phyloP scores from a whole-genome alignment of 64 coral and sea anemone genomes.

The Stichodactyla mertensii region DNA sequence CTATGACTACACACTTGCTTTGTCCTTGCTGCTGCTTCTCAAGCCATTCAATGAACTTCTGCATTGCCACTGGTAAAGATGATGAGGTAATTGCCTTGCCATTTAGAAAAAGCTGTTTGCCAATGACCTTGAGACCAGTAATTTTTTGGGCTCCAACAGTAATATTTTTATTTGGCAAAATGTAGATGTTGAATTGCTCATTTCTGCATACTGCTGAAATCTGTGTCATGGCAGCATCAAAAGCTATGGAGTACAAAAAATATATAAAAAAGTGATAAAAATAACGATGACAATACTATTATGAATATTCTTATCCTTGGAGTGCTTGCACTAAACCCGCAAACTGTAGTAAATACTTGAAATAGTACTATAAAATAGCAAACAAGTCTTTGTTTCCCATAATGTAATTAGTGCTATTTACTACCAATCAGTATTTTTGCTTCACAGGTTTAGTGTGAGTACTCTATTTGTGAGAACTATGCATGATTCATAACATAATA shows the following conservation, averaged over 20 bases:
- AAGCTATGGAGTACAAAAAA: not conserved
- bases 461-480: no score
- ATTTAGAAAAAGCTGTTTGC: not conserved
- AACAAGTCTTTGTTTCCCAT: no score
- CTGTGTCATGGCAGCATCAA: conserved; percentile 27
- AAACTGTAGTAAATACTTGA: no score
- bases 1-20: conserved; percentile 8
- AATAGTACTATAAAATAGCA: no score
- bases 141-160: not conserved
- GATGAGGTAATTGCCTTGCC: not conserved
- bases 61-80: not conserved
- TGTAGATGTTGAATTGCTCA: conserved; percentile 18
- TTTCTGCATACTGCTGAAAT: conserved; percentile 4
- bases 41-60: conserved; percentile 24
- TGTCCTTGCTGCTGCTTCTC: not conserved
- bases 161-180: conserved; percentile 32
- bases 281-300: no score
- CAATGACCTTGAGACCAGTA: not conserved
- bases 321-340: no score
- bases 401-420: no score
- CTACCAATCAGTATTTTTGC: no score
- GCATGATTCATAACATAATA: no score
- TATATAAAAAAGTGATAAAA: no score
- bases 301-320: no score
- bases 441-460: no score